Evolutionary conservation across 2,888 invertebrate species (phyloP).

Genomic region (Dryadula phaetusa): DNA sequence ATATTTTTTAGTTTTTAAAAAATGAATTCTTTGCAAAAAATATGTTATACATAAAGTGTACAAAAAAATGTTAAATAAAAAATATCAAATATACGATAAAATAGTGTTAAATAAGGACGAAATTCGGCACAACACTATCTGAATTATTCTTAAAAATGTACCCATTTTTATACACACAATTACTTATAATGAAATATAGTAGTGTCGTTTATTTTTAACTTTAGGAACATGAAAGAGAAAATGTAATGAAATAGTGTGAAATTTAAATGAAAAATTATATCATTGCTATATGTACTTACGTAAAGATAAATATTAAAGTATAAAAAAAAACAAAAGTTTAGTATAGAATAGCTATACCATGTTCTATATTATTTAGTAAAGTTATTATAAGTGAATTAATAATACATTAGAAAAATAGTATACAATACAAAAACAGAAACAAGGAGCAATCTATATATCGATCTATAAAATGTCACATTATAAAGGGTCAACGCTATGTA

Average conservation of each 20-base stretch:
- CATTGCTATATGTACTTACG: no score
- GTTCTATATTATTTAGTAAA: no score
- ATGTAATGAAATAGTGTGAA: background rate
- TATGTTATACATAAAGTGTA: slow-evolving; percentile 5
- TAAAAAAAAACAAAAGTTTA: no score
- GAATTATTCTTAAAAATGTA: background rate
- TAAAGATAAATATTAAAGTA: no score
- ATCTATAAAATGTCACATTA: no score
- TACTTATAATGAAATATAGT: background rate
- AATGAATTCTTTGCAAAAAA: background rate
- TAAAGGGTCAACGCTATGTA: no score
- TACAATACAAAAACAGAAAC: no score
- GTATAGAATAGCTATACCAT: no score
- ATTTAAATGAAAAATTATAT: no score
- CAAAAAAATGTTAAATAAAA: background rate
- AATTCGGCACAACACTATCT: background rate
- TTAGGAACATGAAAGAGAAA: background rate
- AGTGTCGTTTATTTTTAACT: background rate
- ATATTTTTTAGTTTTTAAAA: slow-evolving; percentile 1
- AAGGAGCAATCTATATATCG: no score
- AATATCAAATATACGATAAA: background rate
- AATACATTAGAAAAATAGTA: no score
- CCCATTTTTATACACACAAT: background rate
- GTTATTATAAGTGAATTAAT: no score
- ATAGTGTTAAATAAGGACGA: background rate